These are phyloP conservation scores for Rhynchopsitta pachyrhyncha DNA, from an alignment of 2,113 vertebrate genomes.

Conservation along the genomic window DNA sequence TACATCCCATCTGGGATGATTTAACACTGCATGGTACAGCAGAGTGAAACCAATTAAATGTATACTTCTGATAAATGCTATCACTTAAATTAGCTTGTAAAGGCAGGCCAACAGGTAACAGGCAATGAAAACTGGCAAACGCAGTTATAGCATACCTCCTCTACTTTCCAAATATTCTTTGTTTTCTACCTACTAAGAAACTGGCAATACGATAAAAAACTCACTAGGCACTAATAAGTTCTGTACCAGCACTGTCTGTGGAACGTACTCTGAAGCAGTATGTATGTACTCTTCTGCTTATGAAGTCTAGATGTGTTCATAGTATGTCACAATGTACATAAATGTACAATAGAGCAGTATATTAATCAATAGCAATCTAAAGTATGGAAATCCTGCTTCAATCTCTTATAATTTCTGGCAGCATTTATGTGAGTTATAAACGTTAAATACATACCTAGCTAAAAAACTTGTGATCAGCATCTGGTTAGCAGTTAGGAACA, in stretches of 20 bases:
- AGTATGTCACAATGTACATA: background rate
- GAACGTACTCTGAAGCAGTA: conserved; percentile 42
- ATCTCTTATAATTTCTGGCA: background rate
- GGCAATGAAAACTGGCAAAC: background rate
- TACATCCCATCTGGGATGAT: conserved; percentile 14
- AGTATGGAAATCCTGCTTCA: background rate
- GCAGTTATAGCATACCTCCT: background rate
- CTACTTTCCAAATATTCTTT: background rate
- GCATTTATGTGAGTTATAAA: background rate
- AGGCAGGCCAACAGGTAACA: background rate
- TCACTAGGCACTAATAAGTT: conserved; percentile 32
- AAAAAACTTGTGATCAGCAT: background rate
- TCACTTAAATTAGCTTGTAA: conserved; percentile 6
- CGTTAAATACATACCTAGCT: background rate
- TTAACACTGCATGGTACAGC: background rate
- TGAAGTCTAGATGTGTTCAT: conserved; percentile 8
- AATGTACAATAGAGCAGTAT: background rate
- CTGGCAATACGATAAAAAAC: conserved; percentile 38
- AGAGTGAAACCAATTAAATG: background rate
- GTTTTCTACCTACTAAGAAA: conserved; percentile 3
- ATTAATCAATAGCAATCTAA: conserved; percentile 46
- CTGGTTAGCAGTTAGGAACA: background rate
- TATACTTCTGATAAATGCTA: background rate
- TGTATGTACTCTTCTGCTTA: conserved; percentile 8
- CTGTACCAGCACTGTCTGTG: background rate